These are phyloP conservation scores for Callipepla squamata DNA, from an alignment of 2,113 vertebrate genomes.

Conservation along the genomic window DNA sequence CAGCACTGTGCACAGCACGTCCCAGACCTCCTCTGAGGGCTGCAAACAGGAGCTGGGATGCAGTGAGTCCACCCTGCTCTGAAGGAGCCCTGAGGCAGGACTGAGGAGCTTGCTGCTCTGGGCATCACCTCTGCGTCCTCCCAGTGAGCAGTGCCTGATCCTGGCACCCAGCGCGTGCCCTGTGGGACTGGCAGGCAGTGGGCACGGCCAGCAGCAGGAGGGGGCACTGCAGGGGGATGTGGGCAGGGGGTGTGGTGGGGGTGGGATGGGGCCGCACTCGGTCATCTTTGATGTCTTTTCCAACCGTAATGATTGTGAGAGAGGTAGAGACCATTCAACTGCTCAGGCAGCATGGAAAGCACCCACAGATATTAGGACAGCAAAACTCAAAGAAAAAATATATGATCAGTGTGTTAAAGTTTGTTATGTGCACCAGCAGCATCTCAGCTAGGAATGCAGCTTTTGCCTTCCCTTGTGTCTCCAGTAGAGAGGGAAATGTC, in stretches of 20 bases:
- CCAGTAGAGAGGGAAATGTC: neutral
- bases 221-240: rapidly evolving
- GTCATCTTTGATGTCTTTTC: too few species aligned
- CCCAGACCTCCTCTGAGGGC: neutral
- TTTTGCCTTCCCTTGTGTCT: neutral
- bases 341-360: neutral
- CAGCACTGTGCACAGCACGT: rapidly evolving
- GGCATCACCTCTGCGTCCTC: too few species aligned
- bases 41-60: neutral
- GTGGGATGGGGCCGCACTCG: too few species aligned
- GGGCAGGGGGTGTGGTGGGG: too few species aligned
- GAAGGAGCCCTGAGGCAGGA: rapidly evolving
- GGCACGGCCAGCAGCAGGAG: rapidly evolving
- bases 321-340: rapidly evolving
- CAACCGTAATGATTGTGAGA: too few species aligned
- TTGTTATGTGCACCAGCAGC: neutral
- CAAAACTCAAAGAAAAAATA: neutral
- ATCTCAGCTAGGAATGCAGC: neutral
- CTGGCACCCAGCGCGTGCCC: rapidly evolving
- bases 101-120: neutral
- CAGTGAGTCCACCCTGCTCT: rapidly evolving
- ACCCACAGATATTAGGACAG: neutral
- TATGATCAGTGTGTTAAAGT: neutral
- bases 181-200: rapidly evolving
- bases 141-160: rapidly evolving